These are phyloP conservation scores for Notothenia rossii DNA, from an alignment of 2,113 vertebrate species.

Conservation along the genomic window DNA sequence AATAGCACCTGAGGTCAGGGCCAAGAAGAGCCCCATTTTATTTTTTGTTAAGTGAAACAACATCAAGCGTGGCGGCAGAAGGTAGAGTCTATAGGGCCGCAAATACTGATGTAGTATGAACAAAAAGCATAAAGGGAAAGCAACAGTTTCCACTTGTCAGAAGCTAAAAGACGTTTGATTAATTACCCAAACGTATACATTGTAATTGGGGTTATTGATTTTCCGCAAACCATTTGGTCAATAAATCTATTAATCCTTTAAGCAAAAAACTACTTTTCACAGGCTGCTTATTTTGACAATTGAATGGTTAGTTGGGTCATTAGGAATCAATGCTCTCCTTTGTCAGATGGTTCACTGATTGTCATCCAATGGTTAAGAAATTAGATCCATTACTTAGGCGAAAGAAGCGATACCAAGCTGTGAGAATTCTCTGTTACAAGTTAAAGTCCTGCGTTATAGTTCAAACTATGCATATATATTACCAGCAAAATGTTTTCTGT, in stretches of 20 bases:
- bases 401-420: not conserved
- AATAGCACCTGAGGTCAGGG: conserved; percentile 70
- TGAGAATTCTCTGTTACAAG: not conserved
- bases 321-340: not conserved
- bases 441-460: not conserved
- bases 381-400: not conserved
- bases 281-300: not conserved
- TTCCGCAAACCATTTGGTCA: not conserved
- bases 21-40: conserved; percentile 35
- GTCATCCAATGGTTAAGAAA: not conserved
- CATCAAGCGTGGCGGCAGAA: conserved; percentile 25
- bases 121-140: not conserved
- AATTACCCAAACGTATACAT: not conserved
- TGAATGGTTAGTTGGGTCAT: not conserved
- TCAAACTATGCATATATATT: not conserved
- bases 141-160: not conserved
- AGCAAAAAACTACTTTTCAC: not conserved
- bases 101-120: not conserved
- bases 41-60: conserved; percentile 49
- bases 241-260: not conserved
- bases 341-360: not conserved
- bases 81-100: not conserved
- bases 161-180: not conserved
- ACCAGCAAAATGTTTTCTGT: no score
- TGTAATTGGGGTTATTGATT: not conserved